Evolutionary conservation across 2,113 vertebrate genomes (phyloP).

Genomic region (Ictalurus punctatus): DNA sequence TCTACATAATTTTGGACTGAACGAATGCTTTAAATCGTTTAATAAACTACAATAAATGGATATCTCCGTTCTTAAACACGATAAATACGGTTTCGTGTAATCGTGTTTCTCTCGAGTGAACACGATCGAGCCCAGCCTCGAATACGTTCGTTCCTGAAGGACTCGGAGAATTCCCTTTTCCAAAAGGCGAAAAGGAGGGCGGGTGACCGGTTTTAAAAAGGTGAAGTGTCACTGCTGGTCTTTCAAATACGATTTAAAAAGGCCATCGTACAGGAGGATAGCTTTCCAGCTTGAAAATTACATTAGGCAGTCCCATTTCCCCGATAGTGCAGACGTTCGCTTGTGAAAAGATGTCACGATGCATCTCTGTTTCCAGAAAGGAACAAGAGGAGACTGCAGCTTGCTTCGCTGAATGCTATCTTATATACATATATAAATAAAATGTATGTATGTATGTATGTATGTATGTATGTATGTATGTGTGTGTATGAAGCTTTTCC

Average conservation of each 20-base stretch:
- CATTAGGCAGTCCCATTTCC: constrained; percentile 14
- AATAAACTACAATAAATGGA: not conserved
- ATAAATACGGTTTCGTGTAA: not conserved
- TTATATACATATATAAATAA: too few species aligned
- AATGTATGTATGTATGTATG: too few species aligned
- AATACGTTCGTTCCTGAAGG: constrained; percentile 12
- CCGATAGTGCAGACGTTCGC: not conserved
- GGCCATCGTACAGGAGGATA: constrained; percentile 32
- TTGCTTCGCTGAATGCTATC: not conserved
- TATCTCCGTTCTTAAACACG: not conserved
- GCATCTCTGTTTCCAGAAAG: not conserved
- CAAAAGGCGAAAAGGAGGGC: not conserved
- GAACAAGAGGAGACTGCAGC: not conserved
- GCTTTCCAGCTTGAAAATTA: constrained; percentile 32
- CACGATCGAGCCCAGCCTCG: not conserved
- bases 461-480: too few species aligned
- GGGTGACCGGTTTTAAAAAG: constrained; percentile 40
- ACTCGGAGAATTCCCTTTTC: not conserved
- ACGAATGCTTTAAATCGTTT: not conserved
- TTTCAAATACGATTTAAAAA: constrained; percentile 47
- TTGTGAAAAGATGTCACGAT: not conserved
- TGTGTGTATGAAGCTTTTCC: not conserved
- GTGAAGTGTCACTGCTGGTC: constrained; percentile 40
- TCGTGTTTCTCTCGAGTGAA: not conserved
- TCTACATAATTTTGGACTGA: not conserved